Base-by-base conservation (phyloP, 2,797 vertebrate species). In the Coracias cyanogaster region DNA sequence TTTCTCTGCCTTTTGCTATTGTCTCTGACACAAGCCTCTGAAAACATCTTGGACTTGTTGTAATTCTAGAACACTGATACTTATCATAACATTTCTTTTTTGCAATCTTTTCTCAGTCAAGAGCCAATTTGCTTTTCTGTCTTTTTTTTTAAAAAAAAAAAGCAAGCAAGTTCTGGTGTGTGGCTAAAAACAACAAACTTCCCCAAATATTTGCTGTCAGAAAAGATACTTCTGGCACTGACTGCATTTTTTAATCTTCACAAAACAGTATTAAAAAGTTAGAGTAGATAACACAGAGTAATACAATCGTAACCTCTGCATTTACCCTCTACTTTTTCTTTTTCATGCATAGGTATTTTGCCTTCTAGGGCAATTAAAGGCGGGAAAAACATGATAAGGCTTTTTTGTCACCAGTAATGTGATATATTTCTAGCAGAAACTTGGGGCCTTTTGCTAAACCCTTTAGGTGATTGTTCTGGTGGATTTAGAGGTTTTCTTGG, bases 401-500 rank as follows among this genome's bases (percentile, higher is more conserved):
- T 37, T 37, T 96, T 89, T 92, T 90, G 77, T 82, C 52, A 54
- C 61, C 29, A 60, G 73, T 73, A 96, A 94, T 37, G 49, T 39
- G 89, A 86, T 95, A 71, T 49, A 94, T 94, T 95, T 91, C 73
- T 61, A 87, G 48, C 35, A 94, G 78, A 92, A 89, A 31, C 49
- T 37, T 61, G 74, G 39, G 71, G 49, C 70, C 33, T 91, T 97
- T 77, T 89, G 66, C 69, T 91, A 89, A 97, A 57, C 4, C 35
- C 71, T 82, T 87, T 55, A 90, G 86, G 52, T 0, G 0, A 83
- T 86, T 78, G 77, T 85, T 85, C 82, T 87, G 82, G 83, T 88
- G 62, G 70, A 82, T 96, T 96, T 94, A 80, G 84, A 94, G 54
- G 65, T 91, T 93, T 92, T 78, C 81, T 91, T 94, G 81, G 61